phyloP scores from a whole-genome alignment of 2,797 vertebrate species.

The Eidolon dupreanum region DNA sequence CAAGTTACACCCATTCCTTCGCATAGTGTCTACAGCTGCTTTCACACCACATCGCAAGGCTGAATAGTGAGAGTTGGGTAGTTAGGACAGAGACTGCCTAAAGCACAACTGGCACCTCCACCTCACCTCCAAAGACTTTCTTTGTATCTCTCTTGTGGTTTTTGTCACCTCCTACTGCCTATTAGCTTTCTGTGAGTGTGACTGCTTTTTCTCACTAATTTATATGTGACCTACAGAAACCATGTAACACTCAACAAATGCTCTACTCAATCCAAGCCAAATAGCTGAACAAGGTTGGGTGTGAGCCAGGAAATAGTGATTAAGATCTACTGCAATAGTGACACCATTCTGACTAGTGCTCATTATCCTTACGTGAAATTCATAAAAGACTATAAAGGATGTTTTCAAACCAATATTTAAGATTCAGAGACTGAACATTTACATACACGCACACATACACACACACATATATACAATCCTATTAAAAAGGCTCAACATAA shows the following conservation, averaged over 20 bases:
- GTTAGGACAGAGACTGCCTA: neutral
- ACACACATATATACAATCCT: neutral
- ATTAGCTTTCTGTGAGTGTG: neutral
- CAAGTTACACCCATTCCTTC: neutral
- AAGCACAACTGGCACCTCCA: neutral
- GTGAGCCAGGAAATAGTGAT: neutral
- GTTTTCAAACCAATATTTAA: slow-evolving; percentile 15
- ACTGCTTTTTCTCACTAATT: neutral
- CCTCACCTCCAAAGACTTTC: neutral
- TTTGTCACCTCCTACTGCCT: neutral
- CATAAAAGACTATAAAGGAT: neutral
- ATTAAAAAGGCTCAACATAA: neutral
- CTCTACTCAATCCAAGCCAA: neutral
- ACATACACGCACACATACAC: neutral
- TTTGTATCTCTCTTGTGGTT: neutral
- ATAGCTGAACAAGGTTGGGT: neutral
- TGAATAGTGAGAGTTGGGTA: neutral
- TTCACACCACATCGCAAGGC: neutral
- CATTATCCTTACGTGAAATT: neutral
- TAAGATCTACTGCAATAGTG: neutral
- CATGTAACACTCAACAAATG: neutral
- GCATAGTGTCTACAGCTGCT: neutral
- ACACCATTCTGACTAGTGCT: neutral
- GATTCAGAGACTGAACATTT: neutral
- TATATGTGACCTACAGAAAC: neutral